These are phyloP conservation scores for Alethe diademata DNA, from an alignment of 2,113 vertebrate genomes.

Conservation along the genomic window DNA sequence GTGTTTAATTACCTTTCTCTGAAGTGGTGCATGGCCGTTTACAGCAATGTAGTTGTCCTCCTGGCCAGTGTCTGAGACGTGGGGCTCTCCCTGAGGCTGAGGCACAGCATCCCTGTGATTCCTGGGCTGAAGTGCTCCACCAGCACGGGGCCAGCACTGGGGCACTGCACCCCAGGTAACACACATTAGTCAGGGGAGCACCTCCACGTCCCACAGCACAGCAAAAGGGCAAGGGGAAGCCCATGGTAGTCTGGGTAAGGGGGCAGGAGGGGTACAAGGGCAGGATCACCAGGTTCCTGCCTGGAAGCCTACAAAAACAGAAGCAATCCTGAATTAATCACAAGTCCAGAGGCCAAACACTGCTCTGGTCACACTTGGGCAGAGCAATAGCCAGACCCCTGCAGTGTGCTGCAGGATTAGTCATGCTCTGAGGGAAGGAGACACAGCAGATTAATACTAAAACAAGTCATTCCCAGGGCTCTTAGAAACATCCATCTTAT, in stretches of 20 bases:
- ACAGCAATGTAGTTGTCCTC: not conserved
- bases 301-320: not conserved
- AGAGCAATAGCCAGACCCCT: not conserved
- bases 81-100: not conserved
- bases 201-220: not conserved
- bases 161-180: accelerated
- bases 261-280: not conserved
- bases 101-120: not conserved
- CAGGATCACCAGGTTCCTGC: not conserved
- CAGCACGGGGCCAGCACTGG: not conserved
- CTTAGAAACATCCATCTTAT: not conserved
- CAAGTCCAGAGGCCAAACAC: not conserved
- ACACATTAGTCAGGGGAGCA: not conserved
- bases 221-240: not conserved
- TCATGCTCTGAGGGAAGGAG: not conserved
- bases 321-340: not conserved
- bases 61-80: not conserved
- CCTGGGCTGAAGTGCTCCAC: not conserved
- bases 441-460: not conserved
- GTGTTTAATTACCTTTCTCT: not conserved
- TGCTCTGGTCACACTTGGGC: not conserved
- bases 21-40: not conserved
- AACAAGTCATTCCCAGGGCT: not conserved
- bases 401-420: not conserved
- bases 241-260: accelerated